Evolutionary conservation across 2,888 invertebrate genomes (phyloP).

Genomic region (Enoplolaimus lenunculus): DNA sequence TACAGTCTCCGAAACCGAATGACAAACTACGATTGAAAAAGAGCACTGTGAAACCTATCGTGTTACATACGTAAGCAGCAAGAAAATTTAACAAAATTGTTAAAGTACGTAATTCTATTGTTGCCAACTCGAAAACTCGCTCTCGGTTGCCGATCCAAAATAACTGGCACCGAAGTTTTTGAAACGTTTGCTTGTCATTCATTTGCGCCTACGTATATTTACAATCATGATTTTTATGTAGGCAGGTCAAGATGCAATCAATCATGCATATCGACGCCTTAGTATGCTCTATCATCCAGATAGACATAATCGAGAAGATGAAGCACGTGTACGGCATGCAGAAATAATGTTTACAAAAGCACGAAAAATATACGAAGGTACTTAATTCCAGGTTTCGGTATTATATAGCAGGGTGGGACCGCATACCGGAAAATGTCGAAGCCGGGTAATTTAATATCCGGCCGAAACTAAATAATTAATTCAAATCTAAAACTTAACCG

Average conservation of each 20-base stretch:
- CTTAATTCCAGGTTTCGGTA: constrained; percentile 18
- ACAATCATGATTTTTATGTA: constrained; percentile 48
- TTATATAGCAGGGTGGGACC: not conserved
- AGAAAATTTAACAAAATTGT: too few species aligned
- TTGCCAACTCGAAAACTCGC: too few species aligned
- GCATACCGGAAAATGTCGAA: too few species aligned
- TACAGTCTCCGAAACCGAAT: too few species aligned
- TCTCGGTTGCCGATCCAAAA: too few species aligned
- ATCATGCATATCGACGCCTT: constrained; percentile 72
- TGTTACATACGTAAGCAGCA: too few species aligned
- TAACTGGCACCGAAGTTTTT: too few species aligned
- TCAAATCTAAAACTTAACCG: too few species aligned
- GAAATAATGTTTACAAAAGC: constrained; percentile 79
- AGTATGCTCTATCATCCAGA: constrained; percentile 92
- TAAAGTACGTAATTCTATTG: too few species aligned
- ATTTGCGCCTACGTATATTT: not conserved
- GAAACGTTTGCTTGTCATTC: not conserved
- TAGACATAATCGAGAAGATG: constrained; percentile 61
- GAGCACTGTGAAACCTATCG: too few species aligned
- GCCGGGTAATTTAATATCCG: not conserved
- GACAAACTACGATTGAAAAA: too few species aligned
- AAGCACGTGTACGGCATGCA: constrained; percentile 66
- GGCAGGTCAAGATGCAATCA: constrained; percentile 84
- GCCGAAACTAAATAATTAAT: too few species aligned
- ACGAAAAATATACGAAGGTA: constrained; percentile 81